These are phyloP conservation scores for Thalpophila matura DNA, from an alignment of 2,888 invertebrate species.

Conservation along the genomic window DNA sequence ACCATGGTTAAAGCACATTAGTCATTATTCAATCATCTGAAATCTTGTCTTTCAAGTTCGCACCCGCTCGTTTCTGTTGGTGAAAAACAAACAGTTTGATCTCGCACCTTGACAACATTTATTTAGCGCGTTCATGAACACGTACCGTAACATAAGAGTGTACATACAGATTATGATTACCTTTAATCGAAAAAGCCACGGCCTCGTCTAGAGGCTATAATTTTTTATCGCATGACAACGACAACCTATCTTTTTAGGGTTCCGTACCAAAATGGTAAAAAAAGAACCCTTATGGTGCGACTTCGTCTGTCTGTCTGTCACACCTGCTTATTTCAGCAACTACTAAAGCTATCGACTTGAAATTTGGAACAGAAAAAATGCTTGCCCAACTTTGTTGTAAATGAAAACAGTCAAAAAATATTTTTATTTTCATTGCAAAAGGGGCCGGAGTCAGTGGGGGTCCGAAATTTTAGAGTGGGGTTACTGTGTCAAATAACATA, in stretches of 20 bases:
- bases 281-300: too few species aligned
- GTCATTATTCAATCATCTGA: constrained; percentile 72
- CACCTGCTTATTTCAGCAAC: too few species aligned
- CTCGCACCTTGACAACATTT: constrained; percentile 68
- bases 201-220: constrained; percentile 36
- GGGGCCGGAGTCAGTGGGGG: too few species aligned
- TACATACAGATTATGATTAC: constrained; percentile 34
- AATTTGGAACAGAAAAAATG: too few species aligned
- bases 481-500: too few species aligned
- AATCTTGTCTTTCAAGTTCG: constrained; percentile 67
- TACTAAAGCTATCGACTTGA: too few species aligned
- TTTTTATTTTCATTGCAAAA: too few species aligned
- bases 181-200: constrained; percentile 52
- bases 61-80: constrained; percentile 69
- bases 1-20: constrained; percentile 73
- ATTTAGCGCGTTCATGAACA: constrained; percentile 57
- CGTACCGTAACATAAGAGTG: constrained; percentile 48
- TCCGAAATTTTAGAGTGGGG: too few species aligned
- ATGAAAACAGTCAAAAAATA: too few species aligned
- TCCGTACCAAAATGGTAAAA: too few species aligned
- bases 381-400: too few species aligned
- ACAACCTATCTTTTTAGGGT: constrained; percentile 29
- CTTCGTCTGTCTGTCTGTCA: too few species aligned
- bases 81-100: constrained; percentile 71
- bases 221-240: constrained; percentile 43